Evolutionary conservation across 2,888 invertebrate species (phyloP), one percentile per base, ranked within the genome.

Genomic region (Orthonevra nobilis): DNA sequence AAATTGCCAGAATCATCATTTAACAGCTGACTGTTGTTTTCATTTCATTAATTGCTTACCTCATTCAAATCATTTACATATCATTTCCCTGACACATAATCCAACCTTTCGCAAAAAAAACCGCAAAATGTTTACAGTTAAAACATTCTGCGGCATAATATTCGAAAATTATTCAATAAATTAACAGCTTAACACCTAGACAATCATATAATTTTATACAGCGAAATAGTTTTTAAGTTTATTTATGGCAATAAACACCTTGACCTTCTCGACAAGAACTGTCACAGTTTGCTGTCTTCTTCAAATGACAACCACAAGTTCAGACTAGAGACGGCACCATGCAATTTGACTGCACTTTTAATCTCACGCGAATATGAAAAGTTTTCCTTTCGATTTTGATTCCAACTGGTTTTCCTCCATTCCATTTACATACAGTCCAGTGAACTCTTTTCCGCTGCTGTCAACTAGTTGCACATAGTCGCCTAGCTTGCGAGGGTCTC

Each of bases 211-310:
- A n/a, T n/a, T n/a, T n/a, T n/a, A n/a, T n/a, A n/a, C n/a, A n/a
- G n/a, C n/a, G n/a, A n/a, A n/a, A n/a, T n/a, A n/a, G n/a, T 6
- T 5, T 3, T 6, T 38, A 38, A 15, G 1, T 17, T 15, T 15
- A 9, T 42, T 20, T 42, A 32, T 64, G 26, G 6, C 26, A 64
- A 52, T 66, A 7, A 10, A 17, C 44, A 36, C 54, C 66, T 56
- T 54, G 66, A 46, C 44, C 54, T 56, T 66, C 44, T 26, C 15
- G 5, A 6, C 46, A 26, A 17, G 28, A 66, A 36, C 12, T 44
- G 36, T 52, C 34, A 50, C 46, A 42, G 3, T 32, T 5, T 44
- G 10, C 52, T 12, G 32, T 34, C 44, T 23, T 23, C 5, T 23
- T 23, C 5, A 23, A 5, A 5, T 23, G 23, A 23, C 23, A 23